A percentile compares a stretch with the other conserved stretches of the same genome.
Conservation (phyloP, 2,888 invertebrate species). For the Zeuzera pyrina region DNA sequence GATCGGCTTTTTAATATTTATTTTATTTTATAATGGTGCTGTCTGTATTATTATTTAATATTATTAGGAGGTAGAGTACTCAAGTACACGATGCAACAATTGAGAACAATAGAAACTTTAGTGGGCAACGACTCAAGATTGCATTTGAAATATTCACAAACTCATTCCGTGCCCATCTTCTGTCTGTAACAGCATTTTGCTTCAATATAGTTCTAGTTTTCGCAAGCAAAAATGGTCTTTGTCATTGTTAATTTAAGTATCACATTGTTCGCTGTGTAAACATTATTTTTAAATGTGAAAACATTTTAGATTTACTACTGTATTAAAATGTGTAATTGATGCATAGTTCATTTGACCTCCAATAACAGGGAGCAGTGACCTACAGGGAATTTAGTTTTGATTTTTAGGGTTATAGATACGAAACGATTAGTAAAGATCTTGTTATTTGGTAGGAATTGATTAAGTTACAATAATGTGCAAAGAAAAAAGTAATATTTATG, state of each 20-base stretch:
- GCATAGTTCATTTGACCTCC: constrained; percentile 42
- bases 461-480: too few species aligned
- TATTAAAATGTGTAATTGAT: constrained; percentile 48
- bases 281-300: constrained; percentile 15
- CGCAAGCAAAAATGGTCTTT: constrained; percentile 12
- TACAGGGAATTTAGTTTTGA: constrained; percentile 45
- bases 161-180: constrained; percentile 62
- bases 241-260: neutral
- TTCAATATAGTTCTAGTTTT: neutral
- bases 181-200: constrained; percentile 44
- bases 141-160: constrained; percentile 68
- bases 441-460: too few species aligned
- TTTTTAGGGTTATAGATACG: constrained; percentile 18
- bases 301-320: constrained; percentile 28
- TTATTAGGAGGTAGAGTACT: constrained; percentile 50
- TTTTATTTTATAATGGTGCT: too few species aligned
- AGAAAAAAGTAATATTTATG: too few species aligned
- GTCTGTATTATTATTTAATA: too few species aligned
- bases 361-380: constrained; percentile 35
- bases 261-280: constrained; percentile 10
- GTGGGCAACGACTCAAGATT: constrained; percentile 59
- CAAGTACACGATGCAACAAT: constrained; percentile 15
- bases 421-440: constrained; percentile 33
- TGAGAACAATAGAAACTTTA: constrained; percentile 60
- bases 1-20: too few species aligned